A percentile compares a stretch with the other conserved stretches of the same genome.
Evolutionary conservation across 2,113 vertebrate species (phyloP).

Genomic region (Pygoscelis antarcticus): DNA sequence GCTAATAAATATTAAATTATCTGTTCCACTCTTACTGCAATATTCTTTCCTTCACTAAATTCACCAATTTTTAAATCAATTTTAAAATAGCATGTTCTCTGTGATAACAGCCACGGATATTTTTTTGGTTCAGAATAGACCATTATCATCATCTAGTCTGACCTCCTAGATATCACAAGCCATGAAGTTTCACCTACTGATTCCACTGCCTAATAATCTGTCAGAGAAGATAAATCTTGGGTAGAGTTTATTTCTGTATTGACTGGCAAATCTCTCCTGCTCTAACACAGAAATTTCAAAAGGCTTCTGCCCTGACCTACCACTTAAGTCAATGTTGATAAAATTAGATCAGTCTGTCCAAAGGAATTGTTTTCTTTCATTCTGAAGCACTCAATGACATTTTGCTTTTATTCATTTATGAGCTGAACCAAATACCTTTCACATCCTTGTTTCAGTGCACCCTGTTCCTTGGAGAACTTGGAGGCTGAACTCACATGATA

Average conservation of each 20-base stretch:
- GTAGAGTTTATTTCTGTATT: background rate
- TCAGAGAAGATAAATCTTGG: background rate
- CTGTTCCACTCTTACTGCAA: background rate
- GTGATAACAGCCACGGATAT: background rate
- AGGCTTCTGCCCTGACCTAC: background rate
- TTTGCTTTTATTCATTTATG: background rate
- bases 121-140: background rate
- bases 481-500: background rate
- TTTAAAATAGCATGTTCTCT: background rate
- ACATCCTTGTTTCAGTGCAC: background rate
- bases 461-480: fast-evolving
- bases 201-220: background rate
- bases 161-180: background rate
- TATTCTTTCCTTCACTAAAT: background rate
- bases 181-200: background rate
- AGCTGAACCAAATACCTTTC: background rate
- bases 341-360: slow-evolving; percentile 19
- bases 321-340: background rate
- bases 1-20: background rate
- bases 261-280: background rate
- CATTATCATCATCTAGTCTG: background rate
- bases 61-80: background rate
- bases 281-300: background rate
- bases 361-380: slow-evolving; percentile 24
- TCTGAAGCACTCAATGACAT: background rate